These are phyloP conservation scores for Aphelinus atriplicis DNA, from an alignment of 1,140 invertebrate genomes.

Conservation along the genomic window DNA sequence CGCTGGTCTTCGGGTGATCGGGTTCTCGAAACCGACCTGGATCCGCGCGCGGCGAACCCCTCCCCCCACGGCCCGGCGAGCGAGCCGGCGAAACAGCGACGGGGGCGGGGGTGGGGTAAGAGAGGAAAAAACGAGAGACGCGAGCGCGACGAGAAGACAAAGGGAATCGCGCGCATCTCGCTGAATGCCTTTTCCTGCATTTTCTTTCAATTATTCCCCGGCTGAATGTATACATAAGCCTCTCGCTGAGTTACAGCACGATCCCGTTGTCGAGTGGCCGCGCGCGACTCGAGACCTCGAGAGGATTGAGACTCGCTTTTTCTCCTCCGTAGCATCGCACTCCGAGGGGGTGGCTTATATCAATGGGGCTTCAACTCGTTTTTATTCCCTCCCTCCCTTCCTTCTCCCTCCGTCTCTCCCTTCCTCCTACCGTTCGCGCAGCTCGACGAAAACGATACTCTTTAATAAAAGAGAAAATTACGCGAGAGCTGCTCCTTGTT, in stretches of 20 bases:
- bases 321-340: neutral
- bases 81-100: too few species aligned
- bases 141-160: conserved; percentile 17
- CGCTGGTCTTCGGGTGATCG: too few species aligned
- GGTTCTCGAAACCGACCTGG: too few species aligned
- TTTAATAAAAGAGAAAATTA: conserved; percentile 32
- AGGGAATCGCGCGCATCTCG: neutral
- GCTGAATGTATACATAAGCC: neutral
- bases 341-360: too few species aligned
- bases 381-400: neutral
- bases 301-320: neutral
- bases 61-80: too few species aligned
- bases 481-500: neutral
- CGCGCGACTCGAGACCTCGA: neutral
- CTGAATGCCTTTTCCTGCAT: conserved; percentile 48
- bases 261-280: conserved; percentile 46
- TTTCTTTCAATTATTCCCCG: conserved; percentile 48
- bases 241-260: conserved; percentile 49
- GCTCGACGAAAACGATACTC: conserved; percentile 7
- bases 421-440: neutral
- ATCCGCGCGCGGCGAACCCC: too few species aligned
- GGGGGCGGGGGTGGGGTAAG: neutral
- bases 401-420: neutral
- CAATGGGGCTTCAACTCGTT: too few species aligned
- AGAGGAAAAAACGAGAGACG: neutral